Percentiles rank a stretch among this genome's conserved stretches.
Conservation (phyloP, 2,797 vertebrate species). For the Coregonus sp. region DNA sequence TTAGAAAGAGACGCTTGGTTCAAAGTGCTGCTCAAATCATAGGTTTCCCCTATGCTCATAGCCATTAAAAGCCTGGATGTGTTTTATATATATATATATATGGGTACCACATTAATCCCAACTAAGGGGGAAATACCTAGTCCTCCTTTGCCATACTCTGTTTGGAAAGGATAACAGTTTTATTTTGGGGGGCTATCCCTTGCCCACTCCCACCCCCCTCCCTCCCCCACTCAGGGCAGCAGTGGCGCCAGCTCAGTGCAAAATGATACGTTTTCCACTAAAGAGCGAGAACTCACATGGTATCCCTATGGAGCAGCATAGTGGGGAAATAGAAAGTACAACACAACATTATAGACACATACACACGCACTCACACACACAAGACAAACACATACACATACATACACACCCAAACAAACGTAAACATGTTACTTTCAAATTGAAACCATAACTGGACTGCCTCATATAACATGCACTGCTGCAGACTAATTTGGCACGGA, state of each 20-base stretch:
- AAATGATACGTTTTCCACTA: conserved; percentile 75
- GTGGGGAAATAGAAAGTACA: conserved; percentile 84
- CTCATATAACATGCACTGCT: conserved; percentile 64
- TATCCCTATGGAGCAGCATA: conserved; percentile 84
- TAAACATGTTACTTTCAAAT: conserved; percentile 44
- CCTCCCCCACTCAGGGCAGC: conserved; percentile 67
- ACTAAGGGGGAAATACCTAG: conserved; percentile 46
- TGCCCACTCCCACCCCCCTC: conserved; percentile 22
- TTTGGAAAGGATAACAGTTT: conserved; percentile 40
- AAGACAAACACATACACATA: conserved; percentile 46
- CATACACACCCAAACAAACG: conserved; percentile 42
- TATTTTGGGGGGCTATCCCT: conserved; percentile 34
- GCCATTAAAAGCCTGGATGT: conserved; percentile 43
- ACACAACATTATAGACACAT: conserved; percentile 79
- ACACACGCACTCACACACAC: conserved; percentile 41
- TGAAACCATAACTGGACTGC: conserved; percentile 49
- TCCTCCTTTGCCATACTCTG: conserved; percentile 40
- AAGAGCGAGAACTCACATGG: conserved; percentile 83
- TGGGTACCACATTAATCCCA: conserved; percentile 57
- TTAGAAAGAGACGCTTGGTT: conserved; percentile 73
- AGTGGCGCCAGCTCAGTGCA: conserved; percentile 83
- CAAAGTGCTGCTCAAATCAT: conserved; percentile 67
- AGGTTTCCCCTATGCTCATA: conserved; percentile 52
- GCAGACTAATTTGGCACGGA: conserved; percentile 37
- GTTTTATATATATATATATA: conserved; percentile 14